phyloP scores from a whole-genome alignment of 2,797 vertebrate species.

The Hippoglossus hippoglossus region DNA sequence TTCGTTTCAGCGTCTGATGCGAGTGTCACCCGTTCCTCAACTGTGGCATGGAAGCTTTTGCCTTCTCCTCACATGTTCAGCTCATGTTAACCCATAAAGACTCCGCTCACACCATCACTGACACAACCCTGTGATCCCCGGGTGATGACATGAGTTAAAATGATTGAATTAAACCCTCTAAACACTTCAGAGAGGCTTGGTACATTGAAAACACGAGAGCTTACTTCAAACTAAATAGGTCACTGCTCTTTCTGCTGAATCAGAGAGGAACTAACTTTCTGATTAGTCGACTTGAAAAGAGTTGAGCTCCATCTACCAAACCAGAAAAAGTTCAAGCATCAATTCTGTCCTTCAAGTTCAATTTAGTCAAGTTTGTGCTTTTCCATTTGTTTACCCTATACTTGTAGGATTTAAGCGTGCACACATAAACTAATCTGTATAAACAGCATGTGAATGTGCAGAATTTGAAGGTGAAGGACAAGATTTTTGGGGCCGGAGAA shows the following conservation, averaged over 20 bases:
- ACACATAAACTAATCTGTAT: no score
- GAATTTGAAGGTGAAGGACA: no score
- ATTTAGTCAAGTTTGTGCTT: no score
- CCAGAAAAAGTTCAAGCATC: neutral
- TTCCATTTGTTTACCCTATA: no score
- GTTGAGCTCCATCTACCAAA: conserved; percentile 9
- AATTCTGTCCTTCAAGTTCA: neutral
- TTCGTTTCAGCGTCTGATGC: conserved; percentile 4
- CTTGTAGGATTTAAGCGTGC: no score
- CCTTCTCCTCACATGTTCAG: conserved; percentile 27
- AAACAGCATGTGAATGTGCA: no score
- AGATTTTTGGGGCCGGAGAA: no score
- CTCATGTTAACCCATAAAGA: conserved; percentile 21
- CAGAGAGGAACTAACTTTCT: conserved; percentile 8
- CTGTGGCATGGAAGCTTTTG: neutral
- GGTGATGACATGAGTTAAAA: conserved; percentile 52
- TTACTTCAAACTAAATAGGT: conserved; percentile 8
- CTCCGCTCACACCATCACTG: conserved; percentile 25
- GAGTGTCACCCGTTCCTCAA: conserved; percentile 1
- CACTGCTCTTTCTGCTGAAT: conserved; percentile 35
- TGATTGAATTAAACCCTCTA: conserved; percentile 37
- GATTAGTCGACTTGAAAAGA: conserved; percentile 18
- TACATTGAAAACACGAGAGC: conserved; percentile 28
- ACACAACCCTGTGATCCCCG: conserved; percentile 35
- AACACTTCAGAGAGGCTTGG: conserved; percentile 40